These are phyloP conservation scores for Aphis gossypii DNA, from an alignment of 1,140 invertebrate genomes.

Conservation along the genomic window DNA sequence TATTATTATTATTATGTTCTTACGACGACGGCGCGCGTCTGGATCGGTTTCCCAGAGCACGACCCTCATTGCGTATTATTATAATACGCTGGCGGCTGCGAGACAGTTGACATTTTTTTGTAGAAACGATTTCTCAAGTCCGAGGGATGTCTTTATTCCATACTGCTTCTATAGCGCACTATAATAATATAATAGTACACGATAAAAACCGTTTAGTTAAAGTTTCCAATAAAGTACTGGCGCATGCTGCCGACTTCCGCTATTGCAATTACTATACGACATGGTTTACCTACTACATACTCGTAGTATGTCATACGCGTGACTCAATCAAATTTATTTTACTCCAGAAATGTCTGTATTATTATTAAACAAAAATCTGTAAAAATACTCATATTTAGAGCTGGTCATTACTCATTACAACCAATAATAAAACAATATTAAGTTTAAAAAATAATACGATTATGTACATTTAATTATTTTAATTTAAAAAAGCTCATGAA, in stretches of 20 bases:
- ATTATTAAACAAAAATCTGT: too few relatives aligned
- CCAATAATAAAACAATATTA: too few relatives aligned
- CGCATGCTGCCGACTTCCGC: too few relatives aligned
- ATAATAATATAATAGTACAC: background rate
- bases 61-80: background rate
- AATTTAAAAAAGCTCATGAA: too few relatives aligned
- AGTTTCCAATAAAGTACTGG: background rate
- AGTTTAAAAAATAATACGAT: too few relatives aligned
- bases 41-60: slow-evolving; percentile 33
- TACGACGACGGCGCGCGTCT: background rate
- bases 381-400: too few relatives aligned
- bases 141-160: background rate
- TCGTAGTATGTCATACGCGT: background rate
- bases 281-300: background rate
- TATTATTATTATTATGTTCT: slow-evolving; percentile 9
- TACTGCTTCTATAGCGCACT: background rate
- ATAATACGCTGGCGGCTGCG: background rate
- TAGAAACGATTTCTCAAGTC: background rate
- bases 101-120: background rate
- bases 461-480: too few relatives aligned
- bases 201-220: background rate
- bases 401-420: too few relatives aligned
- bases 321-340: background rate
- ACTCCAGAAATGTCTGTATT: too few relatives aligned
- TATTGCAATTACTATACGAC: background rate